phyloP scores from a whole-genome alignment of 1,140 invertebrate genomes.

The Saccostrea echinata region DNA sequence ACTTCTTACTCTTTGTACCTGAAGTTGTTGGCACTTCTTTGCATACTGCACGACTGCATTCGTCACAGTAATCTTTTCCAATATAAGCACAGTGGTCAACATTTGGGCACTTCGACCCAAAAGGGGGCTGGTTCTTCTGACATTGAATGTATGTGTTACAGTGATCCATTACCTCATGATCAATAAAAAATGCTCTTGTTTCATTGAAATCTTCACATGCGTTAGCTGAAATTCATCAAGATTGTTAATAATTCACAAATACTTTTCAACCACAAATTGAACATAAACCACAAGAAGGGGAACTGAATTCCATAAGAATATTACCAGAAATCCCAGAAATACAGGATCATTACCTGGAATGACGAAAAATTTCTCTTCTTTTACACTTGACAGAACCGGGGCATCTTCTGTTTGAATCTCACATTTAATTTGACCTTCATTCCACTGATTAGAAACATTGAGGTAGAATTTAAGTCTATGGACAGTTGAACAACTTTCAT shows the following conservation, averaged over 20 bases:
- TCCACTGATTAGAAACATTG: neutral
- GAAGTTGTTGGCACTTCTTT: neutral
- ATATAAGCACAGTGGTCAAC: neutral
- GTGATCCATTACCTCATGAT: neutral
- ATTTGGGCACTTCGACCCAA: neutral
- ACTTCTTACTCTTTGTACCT: neutral
- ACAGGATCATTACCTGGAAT: neutral
- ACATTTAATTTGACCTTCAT: neutral
- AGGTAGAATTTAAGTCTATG: neutral
- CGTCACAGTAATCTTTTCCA: neutral
- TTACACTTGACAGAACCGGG: neutral
- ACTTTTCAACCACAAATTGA: too few species aligned
- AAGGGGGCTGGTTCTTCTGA: neutral
- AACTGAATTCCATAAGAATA: too few species aligned
- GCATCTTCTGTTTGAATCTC: neutral
- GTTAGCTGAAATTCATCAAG: neutral
- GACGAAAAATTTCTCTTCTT: neutral
- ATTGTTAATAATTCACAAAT: too few species aligned
- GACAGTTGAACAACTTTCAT: neutral
- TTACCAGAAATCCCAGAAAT: too few species aligned
- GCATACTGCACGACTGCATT: neutral
- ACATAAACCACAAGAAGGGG: too few species aligned
- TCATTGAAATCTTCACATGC: neutral
- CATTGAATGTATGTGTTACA: slow-evolving; percentile 13
- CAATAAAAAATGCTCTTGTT: neutral